Conservation (phyloP, 2,113 vertebrate species). For the Anolis carolinensis region DNA sequence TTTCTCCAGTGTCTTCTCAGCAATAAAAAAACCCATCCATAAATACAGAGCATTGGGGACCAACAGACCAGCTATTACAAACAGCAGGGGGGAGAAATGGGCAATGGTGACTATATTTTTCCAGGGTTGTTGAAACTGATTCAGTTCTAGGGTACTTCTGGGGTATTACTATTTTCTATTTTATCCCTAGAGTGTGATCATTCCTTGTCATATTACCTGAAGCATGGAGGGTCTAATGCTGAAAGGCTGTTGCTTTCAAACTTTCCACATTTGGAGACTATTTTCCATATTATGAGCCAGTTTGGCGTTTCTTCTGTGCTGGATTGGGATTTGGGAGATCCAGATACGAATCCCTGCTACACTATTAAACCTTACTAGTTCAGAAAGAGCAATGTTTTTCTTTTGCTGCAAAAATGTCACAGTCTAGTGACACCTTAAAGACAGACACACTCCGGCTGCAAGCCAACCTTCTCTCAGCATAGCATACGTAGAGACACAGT, state of each 20-base stretch:
- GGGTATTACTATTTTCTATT: background rate
- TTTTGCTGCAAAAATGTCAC: no score
- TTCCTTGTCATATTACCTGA: background rate
- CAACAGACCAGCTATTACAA: slow-evolving; percentile 1
- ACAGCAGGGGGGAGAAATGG: background rate
- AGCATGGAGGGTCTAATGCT: background rate
- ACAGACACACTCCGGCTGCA: no score
- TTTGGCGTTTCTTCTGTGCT: background rate
- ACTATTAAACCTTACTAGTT: no score
- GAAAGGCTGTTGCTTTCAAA: background rate
- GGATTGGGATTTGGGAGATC: background rate
- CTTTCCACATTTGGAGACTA: background rate
- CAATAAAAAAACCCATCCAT: slow-evolving; percentile 18
- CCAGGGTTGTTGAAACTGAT: background rate
- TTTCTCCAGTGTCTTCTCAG: slow-evolving; percentile 19
- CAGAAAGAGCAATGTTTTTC: no score
- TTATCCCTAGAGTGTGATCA: background rate
- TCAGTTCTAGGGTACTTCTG: background rate
- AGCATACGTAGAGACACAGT: no score
- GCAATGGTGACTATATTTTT: background rate
- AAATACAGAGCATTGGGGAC: slow-evolving; percentile 15
- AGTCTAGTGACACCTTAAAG: no score
- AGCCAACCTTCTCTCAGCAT: no score
- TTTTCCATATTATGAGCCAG: background rate
- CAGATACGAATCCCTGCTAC: background rate